Evolutionary conservation across 1,140 invertebrate genomes (phyloP), one percentile per base, ranked within the genome.

Genomic region (Orius laevigatus): DNA sequence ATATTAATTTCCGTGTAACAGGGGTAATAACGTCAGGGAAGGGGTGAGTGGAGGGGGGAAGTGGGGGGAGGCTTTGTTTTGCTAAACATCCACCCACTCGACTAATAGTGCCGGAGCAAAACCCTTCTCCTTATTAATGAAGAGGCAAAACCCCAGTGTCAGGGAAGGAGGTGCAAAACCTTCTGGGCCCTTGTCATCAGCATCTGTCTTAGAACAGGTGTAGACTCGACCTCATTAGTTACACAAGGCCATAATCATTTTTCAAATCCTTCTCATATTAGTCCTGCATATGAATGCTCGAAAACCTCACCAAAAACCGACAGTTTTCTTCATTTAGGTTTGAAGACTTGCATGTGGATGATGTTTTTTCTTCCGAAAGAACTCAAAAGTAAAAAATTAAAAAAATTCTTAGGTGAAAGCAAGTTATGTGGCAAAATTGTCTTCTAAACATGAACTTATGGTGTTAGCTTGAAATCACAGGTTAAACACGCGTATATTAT

Each of bases 1-100:
- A 45, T 45, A 45, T 45, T 45, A 45, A 45, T 45, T 43, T 45
- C 43, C 43, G 43, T 45, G 46, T 35, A 35, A 47, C 46, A 33
- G 35, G 25, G 46, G 46, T 47, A 47, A 39, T 35, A 47, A 39
- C 33, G 33, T 18, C 36, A 39, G 36, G 36, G 3, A 3, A 3
- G 36, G 15, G n/a, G 36, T 39, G 36, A 39, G 45, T 19, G 20
- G 25, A 6, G 25, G 19, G 15, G 8, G 25, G 15, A 45, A 31
- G 19, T 11, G 5, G 11, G 43, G 20, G 15, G 4, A 32, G 43
- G 43, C 25, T 45, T 45, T 45, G 43, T 45, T 45, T 45, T 45
- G 43, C 43, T 45, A 45, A 45, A 45, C 43, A 45, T 31, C 11
- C 20, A n/a, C 25, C 32, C 15, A n/a, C 25, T 45, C 25, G 20